Evolutionary conservation across 1,140 invertebrate genomes (phyloP).

Genomic region (Choristoneura fumiferana): DNA sequence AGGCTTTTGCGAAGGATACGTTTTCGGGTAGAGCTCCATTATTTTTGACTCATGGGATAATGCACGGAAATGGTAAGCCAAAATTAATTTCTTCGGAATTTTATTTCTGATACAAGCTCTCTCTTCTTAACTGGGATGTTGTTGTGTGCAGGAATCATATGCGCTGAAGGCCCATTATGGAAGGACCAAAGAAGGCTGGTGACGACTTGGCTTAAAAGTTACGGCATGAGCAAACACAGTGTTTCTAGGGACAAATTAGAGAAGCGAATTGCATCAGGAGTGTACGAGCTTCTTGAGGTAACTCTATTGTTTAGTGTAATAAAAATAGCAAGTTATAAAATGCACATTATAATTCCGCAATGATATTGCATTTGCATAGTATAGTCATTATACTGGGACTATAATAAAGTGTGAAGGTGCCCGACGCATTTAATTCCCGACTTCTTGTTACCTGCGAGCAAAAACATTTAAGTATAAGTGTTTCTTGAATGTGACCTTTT

Average conservation of each 20-base stretch:
- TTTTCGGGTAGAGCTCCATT: constrained; percentile 88
- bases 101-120: background rate
- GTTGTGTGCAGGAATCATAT: constrained; percentile 85
- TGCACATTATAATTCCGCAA: too few relatives aligned
- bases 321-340: too few relatives aligned
- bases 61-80: constrained; percentile 89
- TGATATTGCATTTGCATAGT: background rate
- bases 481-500: constrained; percentile 55
- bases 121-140: background rate
- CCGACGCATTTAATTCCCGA: constrained; percentile 6
- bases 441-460: constrained; percentile 17
- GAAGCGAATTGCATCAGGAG: constrained; percentile 81
- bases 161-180: constrained; percentile 90
- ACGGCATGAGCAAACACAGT: constrained; percentile 86
- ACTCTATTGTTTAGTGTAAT: background rate
- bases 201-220: constrained; percentile 83
- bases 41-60: constrained; percentile 90
- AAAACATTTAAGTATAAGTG: constrained; percentile 34
- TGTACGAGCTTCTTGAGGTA: constrained; percentile 82
- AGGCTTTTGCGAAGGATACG: constrained; percentile 84
- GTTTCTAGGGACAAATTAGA: constrained; percentile 82
- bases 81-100: constrained; percentile 14
- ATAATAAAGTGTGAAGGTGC: constrained; percentile 14
- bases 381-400: constrained; percentile 9
- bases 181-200: constrained; percentile 89